Evolutionary conservation across 1,140 invertebrate genomes (phyloP), one percentile per base, ranked within the genome.

Genomic region (Achatina immaculata): DNA sequence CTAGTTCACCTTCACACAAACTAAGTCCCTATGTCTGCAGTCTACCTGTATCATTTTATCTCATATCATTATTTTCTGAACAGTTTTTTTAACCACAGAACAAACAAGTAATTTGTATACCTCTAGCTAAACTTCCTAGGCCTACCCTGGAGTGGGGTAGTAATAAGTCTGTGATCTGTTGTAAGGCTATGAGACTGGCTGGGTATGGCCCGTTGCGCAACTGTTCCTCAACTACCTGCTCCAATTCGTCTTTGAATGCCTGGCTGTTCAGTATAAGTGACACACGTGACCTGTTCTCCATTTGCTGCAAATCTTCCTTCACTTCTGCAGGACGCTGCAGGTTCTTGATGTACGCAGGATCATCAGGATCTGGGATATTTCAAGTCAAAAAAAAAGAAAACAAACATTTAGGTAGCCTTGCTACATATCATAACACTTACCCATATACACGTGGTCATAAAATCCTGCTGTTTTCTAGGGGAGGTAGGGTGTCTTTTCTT

Each of bases 191-290:
- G 14, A 96, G 94, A 85, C 95, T 95, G 72, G 95, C 95, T 72
- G 94, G 93, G 78, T 94, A 93, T 45, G 92, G 92, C 19, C 90
- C 90, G 62, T 86, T 81, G 36, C 87, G 86, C 11, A 91, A 76
- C 81, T 91, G 89, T 73, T 90, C 90, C 4, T 99, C 96, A 81
- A 99, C 96, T 83, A 99, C 98, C 74, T 97, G 94, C 93, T 99
- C 98, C 85, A 99, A 90, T 92, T 99, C 98, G 91, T 98, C 97
- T 79, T 97, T 94, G 92, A 99, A 99, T 80, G 98, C 93, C 91
- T 96, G 95, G 68, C 96, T 98, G 84, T 97, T 97, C 94, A 99
- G 97, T 84, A 99, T 97, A 89, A 96, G 94, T 86, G 98, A 97
- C 6, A 99, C 98, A 68, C 98, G 94, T 93, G 98, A 98, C 83